Evolutionary conservation across 1,140 invertebrate species (phyloP), one percentile per base, ranked within the genome.

Genomic region (Ooceraea biroi): DNA sequence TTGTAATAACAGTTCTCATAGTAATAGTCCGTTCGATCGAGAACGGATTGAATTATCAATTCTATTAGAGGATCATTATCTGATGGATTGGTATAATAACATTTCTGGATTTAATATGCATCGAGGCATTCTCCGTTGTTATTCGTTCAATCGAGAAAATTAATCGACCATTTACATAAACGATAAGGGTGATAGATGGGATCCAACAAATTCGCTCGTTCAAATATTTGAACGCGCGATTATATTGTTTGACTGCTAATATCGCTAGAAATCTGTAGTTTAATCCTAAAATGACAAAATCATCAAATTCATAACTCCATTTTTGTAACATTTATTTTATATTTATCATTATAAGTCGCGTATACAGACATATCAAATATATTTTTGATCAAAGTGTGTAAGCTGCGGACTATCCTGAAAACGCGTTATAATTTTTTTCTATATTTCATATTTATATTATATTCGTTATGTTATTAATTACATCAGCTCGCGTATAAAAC

Each of bases 121-220:
- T 58, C 50, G 50, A 80, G 68, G 82, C 72, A 87, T 58, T 84
- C 58, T 44, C 46, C 30, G 48, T 60, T 66, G 63, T 85, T 71
- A 55, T 84, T 41, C 76, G 87, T 85, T 65, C 36, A 76, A 60
- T 77, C 69, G 30, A 77, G 63, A 14, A 66, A 84, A 87, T 88
- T 88, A 88, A 88, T 88, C 74, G 77, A 41, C 83, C 66, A 77
- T 88, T 88, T 88, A n/a, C 57, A 69, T 50, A 50, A 48, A 44
- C 30, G 57, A 48, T 55, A 55, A 82, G 17, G 57, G 60, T 58
- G 63, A 76, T 46, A 68, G 63, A 48, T 85, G 71, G 22, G 17
- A 19, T 58, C 27, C 22, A n/a, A 74, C 36, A 74, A 61, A 36
- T 50, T 63, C 22, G 36, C 19, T 22, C 57, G 50, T 19, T 74